A percentile compares a stretch with the other conserved stretches of the same genome.
These are phyloP conservation scores for Leptocoma aspasia DNA, from an alignment of 2,113 vertebrate genomes.

Conservation along the genomic window DNA sequence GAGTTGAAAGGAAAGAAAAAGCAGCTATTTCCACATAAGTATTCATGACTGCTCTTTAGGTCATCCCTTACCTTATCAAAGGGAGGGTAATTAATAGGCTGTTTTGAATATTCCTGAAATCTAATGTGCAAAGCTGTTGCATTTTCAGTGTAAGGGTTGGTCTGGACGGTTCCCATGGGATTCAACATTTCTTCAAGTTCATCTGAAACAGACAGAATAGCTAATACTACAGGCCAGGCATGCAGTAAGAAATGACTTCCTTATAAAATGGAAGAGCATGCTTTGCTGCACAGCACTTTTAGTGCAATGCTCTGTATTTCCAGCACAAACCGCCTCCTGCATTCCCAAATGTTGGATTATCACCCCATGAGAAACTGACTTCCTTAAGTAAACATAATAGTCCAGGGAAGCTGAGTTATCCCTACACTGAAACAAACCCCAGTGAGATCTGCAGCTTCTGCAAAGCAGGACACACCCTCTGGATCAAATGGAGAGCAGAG, in stretches of 20 bases:
- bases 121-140: constrained; percentile 90
- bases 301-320: neutral
- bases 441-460: neutral
- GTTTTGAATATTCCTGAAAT: constrained; percentile 87
- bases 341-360: neutral
- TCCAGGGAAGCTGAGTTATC: neutral
- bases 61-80: constrained; percentile 91
- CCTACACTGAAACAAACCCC: neutral
- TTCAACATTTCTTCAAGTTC: constrained; percentile 99
- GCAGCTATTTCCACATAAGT: neutral
- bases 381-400: neutral
- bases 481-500: neutral
- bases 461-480: neutral
- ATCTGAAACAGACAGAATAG: constrained; percentile 76
- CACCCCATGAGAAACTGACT: neutral
- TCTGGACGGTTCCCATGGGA: constrained; percentile 95
- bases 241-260: neutral
- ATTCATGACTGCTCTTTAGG: neutral
- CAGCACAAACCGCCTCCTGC: neutral
- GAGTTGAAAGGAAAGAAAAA: neutral
- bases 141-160: constrained; percentile 95
- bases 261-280: rapidly evolving
- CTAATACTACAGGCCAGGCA: neutral
- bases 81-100: constrained; percentile 86
- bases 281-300: neutral